Conservation (phyloP, 2,113 vertebrate genomes). For the Arizona elegans region DNA sequence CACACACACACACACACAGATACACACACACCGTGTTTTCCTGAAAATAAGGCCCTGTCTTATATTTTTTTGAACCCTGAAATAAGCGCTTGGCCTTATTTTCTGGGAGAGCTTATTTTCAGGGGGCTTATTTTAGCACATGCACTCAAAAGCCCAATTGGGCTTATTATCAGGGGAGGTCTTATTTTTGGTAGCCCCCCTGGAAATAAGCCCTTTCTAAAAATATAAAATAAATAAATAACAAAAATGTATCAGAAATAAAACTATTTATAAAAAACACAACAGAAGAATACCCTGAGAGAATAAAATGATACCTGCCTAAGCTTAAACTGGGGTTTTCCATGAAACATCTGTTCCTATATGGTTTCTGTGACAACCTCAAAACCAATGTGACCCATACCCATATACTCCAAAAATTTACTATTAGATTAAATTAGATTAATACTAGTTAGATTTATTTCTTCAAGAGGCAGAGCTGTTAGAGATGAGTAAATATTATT, state of each 20-base stretch:
- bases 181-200: too few species aligned
- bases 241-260: neutral
- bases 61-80: too few species aligned
- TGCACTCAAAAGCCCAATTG: too few species aligned
- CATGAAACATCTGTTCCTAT: neutral
- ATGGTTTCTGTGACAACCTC: neutral
- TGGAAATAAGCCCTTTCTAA: too few species aligned
- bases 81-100: too few species aligned
- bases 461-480: neutral
- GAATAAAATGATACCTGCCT: neutral
- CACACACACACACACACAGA: too few species aligned
- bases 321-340: neutral
- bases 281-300: neutral
- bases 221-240: neutral
- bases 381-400: neutral
- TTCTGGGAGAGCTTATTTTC: too few species aligned
- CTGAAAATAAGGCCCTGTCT: too few species aligned
- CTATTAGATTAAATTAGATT: neutral
- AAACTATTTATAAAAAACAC: neutral
- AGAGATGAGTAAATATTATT: neutral
- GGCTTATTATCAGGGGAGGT: too few species aligned
- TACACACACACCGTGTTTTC: too few species aligned
- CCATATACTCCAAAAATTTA: neutral
- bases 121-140: too few species aligned
- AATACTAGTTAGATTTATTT: neutral